These are phyloP conservation scores for Gymnocephalus cernua DNA, from an alignment of 2,113 vertebrate genomes.

Conservation along the genomic window DNA sequence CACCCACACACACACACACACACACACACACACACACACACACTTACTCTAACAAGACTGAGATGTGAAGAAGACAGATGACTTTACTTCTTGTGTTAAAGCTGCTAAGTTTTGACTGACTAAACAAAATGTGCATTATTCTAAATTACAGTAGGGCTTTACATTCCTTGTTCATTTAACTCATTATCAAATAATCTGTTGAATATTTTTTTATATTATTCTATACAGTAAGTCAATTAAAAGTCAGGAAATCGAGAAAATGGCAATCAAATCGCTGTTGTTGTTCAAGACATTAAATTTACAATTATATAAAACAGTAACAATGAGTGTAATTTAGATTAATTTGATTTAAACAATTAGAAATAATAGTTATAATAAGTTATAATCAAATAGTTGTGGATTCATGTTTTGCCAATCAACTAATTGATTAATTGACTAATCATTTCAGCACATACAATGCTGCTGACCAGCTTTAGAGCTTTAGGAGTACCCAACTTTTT, in stretches of 20 bases:
- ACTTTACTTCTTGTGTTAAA: constrained; percentile 15
- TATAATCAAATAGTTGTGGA: neutral
- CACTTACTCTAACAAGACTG: constrained; percentile 82
- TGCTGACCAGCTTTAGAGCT: neutral
- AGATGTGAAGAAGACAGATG: constrained; percentile 22
- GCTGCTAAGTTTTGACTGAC: neutral
- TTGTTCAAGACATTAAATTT: neutral
- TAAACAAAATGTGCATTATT: constrained; percentile 18
- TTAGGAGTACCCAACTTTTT: too few relatives aligned
- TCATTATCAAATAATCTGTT: neutral
- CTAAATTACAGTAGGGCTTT: neutral
- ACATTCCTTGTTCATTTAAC: neutral
- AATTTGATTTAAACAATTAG: neutral
- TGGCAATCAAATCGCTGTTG: neutral
- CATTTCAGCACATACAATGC: neutral
- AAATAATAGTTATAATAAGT: neutral
- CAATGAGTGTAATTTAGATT: neutral
- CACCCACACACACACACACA: constrained; percentile 71
- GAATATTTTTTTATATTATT: neutral
- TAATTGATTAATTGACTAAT: neutral
- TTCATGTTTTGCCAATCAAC: neutral
- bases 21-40: constrained; percentile 59
- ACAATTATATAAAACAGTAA: neutral
- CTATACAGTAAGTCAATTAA: neutral
- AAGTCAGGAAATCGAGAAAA: neutral